Evolutionary conservation across 2,797 vertebrate species (phyloP).

Genomic region (Poecilia velifera): DNA sequence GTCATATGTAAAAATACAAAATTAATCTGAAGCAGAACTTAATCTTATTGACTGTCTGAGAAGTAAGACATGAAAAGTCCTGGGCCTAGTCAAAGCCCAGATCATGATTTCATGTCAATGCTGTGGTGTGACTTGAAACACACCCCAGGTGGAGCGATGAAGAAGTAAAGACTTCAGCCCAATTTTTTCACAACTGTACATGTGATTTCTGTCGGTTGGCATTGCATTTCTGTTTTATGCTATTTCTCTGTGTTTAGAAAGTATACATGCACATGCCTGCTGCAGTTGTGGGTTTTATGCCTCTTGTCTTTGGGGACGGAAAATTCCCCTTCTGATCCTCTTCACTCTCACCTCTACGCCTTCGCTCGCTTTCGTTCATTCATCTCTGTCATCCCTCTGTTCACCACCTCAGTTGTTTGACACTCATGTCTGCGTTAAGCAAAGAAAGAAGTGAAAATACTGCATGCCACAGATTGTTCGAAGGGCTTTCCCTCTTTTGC

Average conservation of each 20-base stretch:
- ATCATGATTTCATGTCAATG: background rate
- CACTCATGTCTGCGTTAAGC: conserved; percentile 86
- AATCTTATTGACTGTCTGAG: background rate
- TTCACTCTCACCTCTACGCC: conserved; percentile 74
- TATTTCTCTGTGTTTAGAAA: conserved; percentile 9
- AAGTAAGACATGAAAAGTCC: background rate
- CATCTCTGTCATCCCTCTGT: conserved; percentile 67
- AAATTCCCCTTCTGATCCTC: conserved; percentile 83
- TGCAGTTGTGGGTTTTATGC: conserved; percentile 34
- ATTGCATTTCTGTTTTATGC: background rate
- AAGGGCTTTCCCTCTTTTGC: conserved; percentile 60
- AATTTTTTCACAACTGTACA: background rate
- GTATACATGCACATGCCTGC: conserved; percentile 13
- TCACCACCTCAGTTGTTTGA: conserved; percentile 84
- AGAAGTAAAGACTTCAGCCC: background rate
- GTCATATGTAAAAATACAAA: background rate
- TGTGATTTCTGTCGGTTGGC: background rate
- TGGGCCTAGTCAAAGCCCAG: background rate
- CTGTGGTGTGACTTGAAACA: background rate
- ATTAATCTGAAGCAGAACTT: background rate
- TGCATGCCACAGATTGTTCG: conserved; percentile 77
- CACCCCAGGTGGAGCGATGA: background rate
- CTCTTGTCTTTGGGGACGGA: conserved; percentile 73
- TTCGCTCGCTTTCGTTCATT: conserved; percentile 61
- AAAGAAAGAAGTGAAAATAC: conserved; percentile 82